Evolutionary conservation across 2,113 vertebrate species (phyloP).

Genomic region (Pungitius pungitius): DNA sequence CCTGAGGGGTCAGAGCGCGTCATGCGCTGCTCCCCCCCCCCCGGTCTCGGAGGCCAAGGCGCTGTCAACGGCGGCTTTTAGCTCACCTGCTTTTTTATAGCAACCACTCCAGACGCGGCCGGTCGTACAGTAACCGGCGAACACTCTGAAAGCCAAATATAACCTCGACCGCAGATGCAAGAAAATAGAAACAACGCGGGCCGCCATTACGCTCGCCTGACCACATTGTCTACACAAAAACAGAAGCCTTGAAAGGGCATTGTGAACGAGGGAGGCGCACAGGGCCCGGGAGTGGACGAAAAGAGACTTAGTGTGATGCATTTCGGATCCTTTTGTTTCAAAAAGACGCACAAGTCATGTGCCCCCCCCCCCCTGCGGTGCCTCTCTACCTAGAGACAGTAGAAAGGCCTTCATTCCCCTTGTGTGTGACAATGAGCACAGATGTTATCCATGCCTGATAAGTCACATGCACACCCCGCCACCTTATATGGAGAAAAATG

Average conservation of each 20-base stretch:
- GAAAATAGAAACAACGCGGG: slow-evolving; percentile 63
- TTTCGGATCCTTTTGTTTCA: slow-evolving; percentile 10
- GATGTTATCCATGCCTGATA: slow-evolving; percentile 76
- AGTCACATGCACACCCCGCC: slow-evolving; percentile 72
- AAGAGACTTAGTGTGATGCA: neutral
- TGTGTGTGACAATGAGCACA: slow-evolving; percentile 82
- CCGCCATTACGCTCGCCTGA: slow-evolving; percentile 29
- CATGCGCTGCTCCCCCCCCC: too few relatives aligned
- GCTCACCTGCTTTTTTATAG: slow-evolving; percentile 82
- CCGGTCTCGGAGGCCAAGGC: too few relatives aligned
- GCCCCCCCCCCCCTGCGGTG: slow-evolving; percentile 23
- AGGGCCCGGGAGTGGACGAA: neutral
- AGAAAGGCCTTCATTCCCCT: slow-evolving; percentile 71
- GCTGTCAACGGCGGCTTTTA: slow-evolving; percentile 70
- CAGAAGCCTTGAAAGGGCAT: slow-evolving; percentile 13
- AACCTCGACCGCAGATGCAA: slow-evolving; percentile 59
- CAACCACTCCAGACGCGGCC: slow-evolving; percentile 60
- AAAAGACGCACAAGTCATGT: neutral
- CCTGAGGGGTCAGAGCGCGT: too few relatives aligned
- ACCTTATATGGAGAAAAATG: slow-evolving; percentile 87
- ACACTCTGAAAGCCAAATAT: slow-evolving; percentile 67
- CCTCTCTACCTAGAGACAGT: slow-evolving; percentile 62
- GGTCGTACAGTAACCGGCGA: slow-evolving; percentile 42
- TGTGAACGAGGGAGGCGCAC: slow-evolving; percentile 2
- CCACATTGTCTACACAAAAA: neutral